Conservation (phyloP, 2,797 vertebrate genomes). For the Salmo trutta region DNA sequence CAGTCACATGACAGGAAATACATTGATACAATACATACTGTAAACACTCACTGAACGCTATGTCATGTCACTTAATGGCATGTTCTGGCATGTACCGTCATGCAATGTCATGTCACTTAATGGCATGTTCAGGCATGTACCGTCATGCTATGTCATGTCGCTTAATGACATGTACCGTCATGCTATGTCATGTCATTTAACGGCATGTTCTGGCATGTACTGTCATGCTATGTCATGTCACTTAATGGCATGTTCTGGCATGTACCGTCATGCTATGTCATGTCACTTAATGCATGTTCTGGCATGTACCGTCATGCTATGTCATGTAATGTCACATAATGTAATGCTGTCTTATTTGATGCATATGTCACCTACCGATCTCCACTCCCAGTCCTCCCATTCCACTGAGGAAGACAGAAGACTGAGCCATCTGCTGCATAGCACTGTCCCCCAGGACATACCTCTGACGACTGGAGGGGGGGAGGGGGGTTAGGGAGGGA, state of each 20-base stretch:
- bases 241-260: neutral
- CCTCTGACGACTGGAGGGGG: conserved; percentile 86
- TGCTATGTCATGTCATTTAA: too few species aligned
- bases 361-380: conserved; percentile 80
- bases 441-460: conserved; percentile 97
- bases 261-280: too few species aligned
- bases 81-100: too few species aligned
- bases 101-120: too few species aligned
- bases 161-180: neutral
- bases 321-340: neutral
- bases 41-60: neutral
- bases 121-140: accelerated
- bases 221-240: neutral
- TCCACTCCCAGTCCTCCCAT: conserved; percentile 93
- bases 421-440: conserved; percentile 98
- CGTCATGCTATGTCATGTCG: too few species aligned
- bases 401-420: conserved; percentile 92
- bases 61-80: neutral
- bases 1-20: neutral
- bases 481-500: neutral
- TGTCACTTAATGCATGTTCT: too few species aligned
- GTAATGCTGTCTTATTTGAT: neutral
- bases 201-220: accelerated
- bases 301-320: neutral
- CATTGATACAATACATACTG: neutral